Evolutionary conservation across 2,113 vertebrate species (phyloP), one percentile per base, ranked within the genome.

Genomic region (Zeus faber): DNA sequence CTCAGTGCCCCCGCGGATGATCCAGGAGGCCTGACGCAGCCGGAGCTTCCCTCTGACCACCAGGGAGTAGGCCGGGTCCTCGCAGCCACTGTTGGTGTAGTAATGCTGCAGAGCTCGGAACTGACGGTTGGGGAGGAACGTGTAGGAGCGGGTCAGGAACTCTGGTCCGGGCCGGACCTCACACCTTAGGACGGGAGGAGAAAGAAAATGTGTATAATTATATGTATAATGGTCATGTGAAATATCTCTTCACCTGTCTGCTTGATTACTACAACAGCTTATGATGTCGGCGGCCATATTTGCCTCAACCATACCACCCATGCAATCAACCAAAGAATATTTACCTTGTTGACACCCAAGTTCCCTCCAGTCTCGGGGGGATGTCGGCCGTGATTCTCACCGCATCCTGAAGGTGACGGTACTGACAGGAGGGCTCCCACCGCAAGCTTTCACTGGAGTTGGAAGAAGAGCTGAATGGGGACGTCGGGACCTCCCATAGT

Each of bases 101-200:
- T 93, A 95, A 87, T 96, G 93, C 86, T 95, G 93, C 55, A 91
- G 74, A 2, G 90, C 93, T 17, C 87, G 91, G 86, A 96, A 94
- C 70, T 92, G 84, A 37, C 89, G 91, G 76, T 80, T 92, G 50
- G 89, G 48, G 23, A 92, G 91, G 77, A 95, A 96, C 45, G 87
- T 92, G 81, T 97, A 96, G 59, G 89, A 94, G 1, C 91, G 86
- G 55, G 89, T 89, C 35, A 96, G 91, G 85, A 95, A 97, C 87
- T 96, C 93, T 0, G 94, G 94, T 6, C 94, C 94, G 0, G 93
- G 91, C 0, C 91, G 87, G 24, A 95, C 93, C 81, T 97, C 94
- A 11, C 93, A 97, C 76, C 94, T 97, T 76, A 55, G 16, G 33
- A 52, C 20, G 35, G 41, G 59, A 45, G 33, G n/a, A 37, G 5